These are phyloP conservation scores for Microtus agrestis DNA, from an alignment of 2,797 vertebrate species.

Conservation along the genomic window DNA sequence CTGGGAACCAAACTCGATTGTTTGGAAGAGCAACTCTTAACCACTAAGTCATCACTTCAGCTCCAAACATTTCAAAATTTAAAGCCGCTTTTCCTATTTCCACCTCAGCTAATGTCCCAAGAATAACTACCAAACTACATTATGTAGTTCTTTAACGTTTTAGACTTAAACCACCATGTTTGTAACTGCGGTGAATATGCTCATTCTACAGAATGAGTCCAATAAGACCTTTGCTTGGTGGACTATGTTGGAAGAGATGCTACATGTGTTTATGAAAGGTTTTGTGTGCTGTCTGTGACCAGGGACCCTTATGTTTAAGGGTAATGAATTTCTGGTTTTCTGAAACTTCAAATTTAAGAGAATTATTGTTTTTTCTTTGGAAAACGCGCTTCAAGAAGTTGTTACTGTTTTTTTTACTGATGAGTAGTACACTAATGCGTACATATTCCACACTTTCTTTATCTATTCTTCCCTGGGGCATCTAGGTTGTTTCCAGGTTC, in stretches of 20 bases:
- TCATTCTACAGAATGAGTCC: neutral
- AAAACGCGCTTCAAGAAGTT: neutral
- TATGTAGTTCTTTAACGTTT: neutral
- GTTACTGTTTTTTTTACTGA: no score
- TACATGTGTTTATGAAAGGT: neutral
- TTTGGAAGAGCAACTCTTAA: neutral
- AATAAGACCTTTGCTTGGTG: neutral
- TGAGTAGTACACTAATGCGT: no score
- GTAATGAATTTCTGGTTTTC: neutral
- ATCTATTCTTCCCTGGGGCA: no score
- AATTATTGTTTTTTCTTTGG: neutral
- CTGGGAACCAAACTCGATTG: neutral
- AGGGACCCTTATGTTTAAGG: neutral
- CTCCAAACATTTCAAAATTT: neutral
- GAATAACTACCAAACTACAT: neutral
- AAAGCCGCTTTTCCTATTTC: neutral
- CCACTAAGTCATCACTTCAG: neutral
- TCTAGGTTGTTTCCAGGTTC: no score
- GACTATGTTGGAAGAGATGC: neutral
- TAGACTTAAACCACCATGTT: neutral
- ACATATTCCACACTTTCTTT: no score
- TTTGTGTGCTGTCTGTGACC: neutral
- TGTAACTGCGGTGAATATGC: neutral
- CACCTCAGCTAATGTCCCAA: neutral
- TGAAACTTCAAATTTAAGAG: neutral